A percentile compares a stretch with the other conserved stretches of the same genome.
Conservation (phyloP, 2,888 invertebrate genomes). For the Stenotaenia linearis region DNA sequence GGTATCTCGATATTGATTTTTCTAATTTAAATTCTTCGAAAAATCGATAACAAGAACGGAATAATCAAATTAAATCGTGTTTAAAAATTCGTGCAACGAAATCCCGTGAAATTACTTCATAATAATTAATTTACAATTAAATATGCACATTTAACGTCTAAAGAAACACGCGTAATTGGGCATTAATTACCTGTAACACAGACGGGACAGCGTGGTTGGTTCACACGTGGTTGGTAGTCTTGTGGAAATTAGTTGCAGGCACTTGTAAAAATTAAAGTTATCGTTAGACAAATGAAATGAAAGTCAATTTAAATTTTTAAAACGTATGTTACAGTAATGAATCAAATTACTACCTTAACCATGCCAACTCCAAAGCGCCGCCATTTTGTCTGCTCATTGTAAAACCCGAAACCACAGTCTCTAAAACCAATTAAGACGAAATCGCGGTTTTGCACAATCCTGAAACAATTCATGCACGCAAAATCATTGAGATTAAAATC, state of each 20-base stretch:
- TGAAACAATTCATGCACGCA: too few relatives aligned
- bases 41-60: too few relatives aligned
- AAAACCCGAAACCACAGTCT: neutral
- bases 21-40: neutral
- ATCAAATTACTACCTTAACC: neutral
- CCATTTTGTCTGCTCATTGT: neutral
- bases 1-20: neutral
- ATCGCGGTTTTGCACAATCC: too few relatives aligned
- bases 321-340: neutral
- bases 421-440: neutral
- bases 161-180: neutral
- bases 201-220: neutral
- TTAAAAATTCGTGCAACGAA: too few relatives aligned
- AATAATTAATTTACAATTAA: too few relatives aligned
- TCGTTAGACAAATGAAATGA: neutral
- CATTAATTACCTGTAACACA: neutral
- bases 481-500: too few relatives aligned
- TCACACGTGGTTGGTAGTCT: neutral
- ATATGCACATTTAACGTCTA: too few relatives aligned
- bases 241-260: neutral
- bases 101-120: too few relatives aligned
- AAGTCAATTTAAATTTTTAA: neutral
- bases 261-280: neutral
- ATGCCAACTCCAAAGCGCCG: constrained; percentile 10
- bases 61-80: too few relatives aligned